Evolutionary conservation across 2,797 vertebrate genomes (phyloP).

Genomic region (Chelon labrosus): DNA sequence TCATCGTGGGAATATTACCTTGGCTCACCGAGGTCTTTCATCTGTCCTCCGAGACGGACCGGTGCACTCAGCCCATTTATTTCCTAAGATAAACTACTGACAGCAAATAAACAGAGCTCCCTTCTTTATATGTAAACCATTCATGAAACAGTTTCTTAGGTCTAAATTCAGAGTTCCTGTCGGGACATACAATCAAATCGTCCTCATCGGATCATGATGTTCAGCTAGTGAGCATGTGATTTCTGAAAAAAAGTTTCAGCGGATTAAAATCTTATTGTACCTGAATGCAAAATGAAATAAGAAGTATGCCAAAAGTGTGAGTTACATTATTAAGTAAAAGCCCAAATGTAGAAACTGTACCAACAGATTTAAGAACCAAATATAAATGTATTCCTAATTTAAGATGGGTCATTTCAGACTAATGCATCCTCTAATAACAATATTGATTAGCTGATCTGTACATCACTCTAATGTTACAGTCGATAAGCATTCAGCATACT

Average conservation of each 20-base stretch:
- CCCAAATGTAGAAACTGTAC: too few relatives aligned
- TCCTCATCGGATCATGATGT: neutral
- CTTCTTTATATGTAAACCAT: constrained; percentile 12
- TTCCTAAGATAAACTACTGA: constrained; percentile 44
- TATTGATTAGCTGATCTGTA: neutral
- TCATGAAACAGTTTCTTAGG: constrained; percentile 10
- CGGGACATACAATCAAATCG: neutral
- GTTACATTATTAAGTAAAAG: too few relatives aligned
- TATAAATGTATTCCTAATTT: too few relatives aligned
- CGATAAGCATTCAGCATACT: neutral
- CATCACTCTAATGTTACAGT: neutral
- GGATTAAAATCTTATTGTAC: too few relatives aligned
- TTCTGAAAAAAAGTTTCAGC: too few relatives aligned
- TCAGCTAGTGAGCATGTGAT: neutral
- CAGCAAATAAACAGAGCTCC: constrained; percentile 24
- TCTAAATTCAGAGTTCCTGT: constrained; percentile 22
- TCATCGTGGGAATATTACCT: constrained; percentile 62
- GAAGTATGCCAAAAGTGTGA: too few relatives aligned
- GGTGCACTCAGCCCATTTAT: constrained; percentile 46
- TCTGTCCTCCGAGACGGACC: constrained; percentile 50
- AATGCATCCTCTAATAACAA: too few relatives aligned
- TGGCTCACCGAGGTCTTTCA: constrained; percentile 60
- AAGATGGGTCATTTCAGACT: too few relatives aligned
- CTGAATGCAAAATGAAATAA: too few relatives aligned
- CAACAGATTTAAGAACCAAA: too few relatives aligned